Evolutionary conservation across 2,888 invertebrate species (phyloP).

Genomic region (Ichneumoninae sp.): DNA sequence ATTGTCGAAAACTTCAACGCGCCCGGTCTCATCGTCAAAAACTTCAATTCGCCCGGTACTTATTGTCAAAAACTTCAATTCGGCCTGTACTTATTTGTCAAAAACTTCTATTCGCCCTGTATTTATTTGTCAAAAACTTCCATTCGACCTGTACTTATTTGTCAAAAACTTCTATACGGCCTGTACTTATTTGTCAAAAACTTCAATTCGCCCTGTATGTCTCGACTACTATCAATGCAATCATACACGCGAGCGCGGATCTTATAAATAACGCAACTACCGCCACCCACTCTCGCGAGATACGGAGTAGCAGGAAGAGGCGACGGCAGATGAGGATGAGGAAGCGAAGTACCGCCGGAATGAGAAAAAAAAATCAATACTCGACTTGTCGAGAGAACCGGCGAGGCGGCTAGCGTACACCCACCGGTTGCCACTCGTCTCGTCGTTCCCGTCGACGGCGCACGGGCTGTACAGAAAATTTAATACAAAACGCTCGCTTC

Average conservation of each 20-base stretch:
- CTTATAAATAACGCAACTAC: constrained; percentile 21
- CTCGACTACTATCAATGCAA: neutral
- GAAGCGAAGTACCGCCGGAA: neutral
- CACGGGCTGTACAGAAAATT: constrained; percentile 43
- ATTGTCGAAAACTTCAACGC: too few relatives aligned
- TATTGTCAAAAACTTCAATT: too few relatives aligned
- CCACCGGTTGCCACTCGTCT: constrained; percentile 40
- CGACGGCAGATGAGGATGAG: neutral
- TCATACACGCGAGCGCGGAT: neutral
- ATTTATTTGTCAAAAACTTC: too few relatives aligned
- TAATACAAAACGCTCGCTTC: constrained; percentile 51
- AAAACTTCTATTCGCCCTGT: too few relatives aligned
- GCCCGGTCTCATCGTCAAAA: too few relatives aligned
- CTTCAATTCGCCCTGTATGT: neutral
- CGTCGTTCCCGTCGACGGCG: constrained; percentile 23
- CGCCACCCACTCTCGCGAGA: constrained; percentile 10
- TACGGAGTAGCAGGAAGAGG: neutral
- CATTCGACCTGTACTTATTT: too few relatives aligned
- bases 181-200: neutral
- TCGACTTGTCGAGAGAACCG: constrained; percentile 32
- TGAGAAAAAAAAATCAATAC: constrained; percentile 39
- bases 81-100: too few relatives aligned
- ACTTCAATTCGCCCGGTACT: too few relatives aligned
- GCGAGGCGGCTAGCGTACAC: constrained; percentile 25
- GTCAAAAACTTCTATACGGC: too few relatives aligned